Percentiles rank a stretch among this genome's conserved stretches.
Conservation (phyloP, 2,113 vertebrate species). For the Dasyornis broadbenti region DNA sequence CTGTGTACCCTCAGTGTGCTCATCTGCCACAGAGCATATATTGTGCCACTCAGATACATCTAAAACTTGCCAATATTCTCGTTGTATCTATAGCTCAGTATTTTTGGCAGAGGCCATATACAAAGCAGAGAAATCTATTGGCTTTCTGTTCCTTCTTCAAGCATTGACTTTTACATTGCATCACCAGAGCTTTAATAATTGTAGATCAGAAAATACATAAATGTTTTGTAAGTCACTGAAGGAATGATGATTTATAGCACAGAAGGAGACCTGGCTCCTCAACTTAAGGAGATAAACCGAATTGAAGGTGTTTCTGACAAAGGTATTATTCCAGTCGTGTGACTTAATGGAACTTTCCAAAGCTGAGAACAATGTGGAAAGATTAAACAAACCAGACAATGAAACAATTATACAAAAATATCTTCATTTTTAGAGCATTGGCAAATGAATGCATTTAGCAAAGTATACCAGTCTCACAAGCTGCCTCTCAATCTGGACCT, state of each 20-base stretch:
- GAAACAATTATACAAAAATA: background rate
- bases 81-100: background rate
- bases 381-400: slow-evolving; percentile 3
- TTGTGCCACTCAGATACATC: background rate
- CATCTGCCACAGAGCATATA: background rate
- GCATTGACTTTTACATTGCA: background rate
- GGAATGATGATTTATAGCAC: background rate
- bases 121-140: background rate
- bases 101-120: slow-evolving; percentile 5
- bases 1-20: background rate
- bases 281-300: background rate
- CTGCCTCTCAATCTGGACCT: slow-evolving; percentile 63
- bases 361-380: slow-evolving; percentile 14
- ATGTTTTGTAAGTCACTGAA: background rate
- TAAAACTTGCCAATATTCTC: background rate
- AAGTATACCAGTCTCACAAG: background rate
- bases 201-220: background rate
- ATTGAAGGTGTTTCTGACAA: background rate
- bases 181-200: background rate
- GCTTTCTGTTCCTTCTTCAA: background rate
- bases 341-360: slow-evolving; percentile 10
- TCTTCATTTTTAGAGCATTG: background rate
- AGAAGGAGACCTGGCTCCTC: background rate
- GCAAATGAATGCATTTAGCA: background rate
- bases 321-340: background rate